phyloP scores from a whole-genome alignment of 37 sponge, comb jelly and placozoan species.

The Chondrilla cf. caribensis region DNA sequence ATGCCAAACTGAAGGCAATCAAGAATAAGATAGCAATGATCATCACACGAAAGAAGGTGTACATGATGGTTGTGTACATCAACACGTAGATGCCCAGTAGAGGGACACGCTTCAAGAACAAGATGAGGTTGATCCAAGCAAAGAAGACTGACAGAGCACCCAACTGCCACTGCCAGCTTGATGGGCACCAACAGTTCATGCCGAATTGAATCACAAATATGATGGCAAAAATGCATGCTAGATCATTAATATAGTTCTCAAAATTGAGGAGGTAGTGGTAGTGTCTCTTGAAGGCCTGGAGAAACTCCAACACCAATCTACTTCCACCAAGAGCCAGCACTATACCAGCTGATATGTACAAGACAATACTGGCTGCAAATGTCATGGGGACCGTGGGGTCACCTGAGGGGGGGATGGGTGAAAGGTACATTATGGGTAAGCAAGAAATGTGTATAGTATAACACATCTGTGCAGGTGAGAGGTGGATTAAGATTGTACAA shows the following conservation, averaged over 20 bases:
- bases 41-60: slow-evolving; percentile 81
- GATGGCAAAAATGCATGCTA: slow-evolving; percentile 34
- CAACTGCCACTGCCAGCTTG: slow-evolving; percentile 82
- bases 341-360: not conserved
- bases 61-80: slow-evolving; percentile 91
- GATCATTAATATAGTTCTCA: slow-evolving; percentile 62
- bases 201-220: slow-evolving; percentile 46
- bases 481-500: no score
- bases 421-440: not conserved
- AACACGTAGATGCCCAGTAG: slow-evolving; percentile 90
- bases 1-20: slow-evolving; percentile 85
- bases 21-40: slow-evolving; percentile 75
- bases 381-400: slow-evolving; percentile 2
- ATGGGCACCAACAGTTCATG: slow-evolving; percentile 36
- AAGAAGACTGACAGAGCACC: slow-evolving; percentile 82
- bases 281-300: not conserved
- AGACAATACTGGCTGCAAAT: slow-evolving; percentile 2
- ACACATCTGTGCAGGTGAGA: no score
- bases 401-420: not conserved
- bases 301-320: not conserved
- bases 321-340: not conserved
- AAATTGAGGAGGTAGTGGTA: slow-evolving; percentile 38
- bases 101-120: slow-evolving; percentile 78
- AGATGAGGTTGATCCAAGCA: slow-evolving; percentile 85
- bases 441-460: not conserved